Percentiles rank a stretch among this genome's conserved stretches.
phyloP scores from a whole-genome alignment of 2,797 vertebrate genomes.

The Hirundo rustica region DNA sequence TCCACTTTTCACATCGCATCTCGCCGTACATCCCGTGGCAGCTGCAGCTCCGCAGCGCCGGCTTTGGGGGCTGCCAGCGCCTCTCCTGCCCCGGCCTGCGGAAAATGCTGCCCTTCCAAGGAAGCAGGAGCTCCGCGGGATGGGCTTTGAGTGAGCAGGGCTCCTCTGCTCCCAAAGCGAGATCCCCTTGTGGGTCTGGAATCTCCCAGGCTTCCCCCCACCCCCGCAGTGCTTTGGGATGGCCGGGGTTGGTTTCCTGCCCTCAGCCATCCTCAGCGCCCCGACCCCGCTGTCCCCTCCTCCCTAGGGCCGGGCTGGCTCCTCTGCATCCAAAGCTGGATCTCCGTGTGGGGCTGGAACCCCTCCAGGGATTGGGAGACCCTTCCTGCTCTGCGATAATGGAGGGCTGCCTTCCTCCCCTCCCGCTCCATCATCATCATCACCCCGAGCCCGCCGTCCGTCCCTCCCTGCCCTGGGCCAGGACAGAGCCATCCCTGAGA shows the following conservation, averaged over 20 bases:
- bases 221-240: fast-evolving
- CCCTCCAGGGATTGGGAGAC: background rate
- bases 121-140: background rate
- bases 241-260: background rate
- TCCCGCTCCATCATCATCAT: background rate
- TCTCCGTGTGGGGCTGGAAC: background rate
- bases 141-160: fast-evolving
- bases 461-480: background rate
- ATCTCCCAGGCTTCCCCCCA: fast-evolving
- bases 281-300: background rate
- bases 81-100: constrained; percentile 77
- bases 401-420: background rate
- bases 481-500: constrained; percentile 62
- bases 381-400: background rate
- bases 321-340: background rate
- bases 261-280: background rate
- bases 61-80: constrained; percentile 82
- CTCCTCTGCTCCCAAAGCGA: background rate
- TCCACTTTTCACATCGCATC: constrained; percentile 91
- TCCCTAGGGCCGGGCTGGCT: background rate
- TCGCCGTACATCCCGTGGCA: constrained; percentile 83
- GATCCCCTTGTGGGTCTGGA: fast-evolving
- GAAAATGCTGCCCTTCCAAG: background rate
- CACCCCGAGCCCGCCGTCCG: fast-evolving
- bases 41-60: constrained; percentile 83